Conservation (phyloP, 2,113 vertebrate genomes). For the Arothron firmamentum region DNA sequence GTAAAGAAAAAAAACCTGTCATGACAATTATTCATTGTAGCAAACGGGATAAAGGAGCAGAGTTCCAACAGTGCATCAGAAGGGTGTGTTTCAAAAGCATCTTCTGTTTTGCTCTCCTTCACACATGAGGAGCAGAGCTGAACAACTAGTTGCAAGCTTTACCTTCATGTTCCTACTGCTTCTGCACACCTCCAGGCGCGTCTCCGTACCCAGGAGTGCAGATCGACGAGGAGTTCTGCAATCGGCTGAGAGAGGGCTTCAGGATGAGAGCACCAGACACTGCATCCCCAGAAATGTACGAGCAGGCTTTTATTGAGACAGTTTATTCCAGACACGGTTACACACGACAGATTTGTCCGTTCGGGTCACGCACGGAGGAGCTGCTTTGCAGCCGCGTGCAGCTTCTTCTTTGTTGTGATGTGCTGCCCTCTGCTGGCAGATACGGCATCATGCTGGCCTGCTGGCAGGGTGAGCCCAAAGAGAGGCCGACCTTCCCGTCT, state of each 20-base stretch:
- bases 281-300: conserved; percentile 92
- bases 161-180: no score
- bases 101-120: no score
- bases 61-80: no score
- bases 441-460: conserved; percentile 94
- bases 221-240: conserved; percentile 97
- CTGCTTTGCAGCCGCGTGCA: neutral
- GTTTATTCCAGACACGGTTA: neutral
- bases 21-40: no score
- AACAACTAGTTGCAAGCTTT: no score
- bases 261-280: conserved; percentile 94
- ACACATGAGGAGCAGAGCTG: no score
- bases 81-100: no score
- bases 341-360: no score
- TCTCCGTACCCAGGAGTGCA: conserved; percentile 96
- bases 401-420: conserved; percentile 30
- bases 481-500: conserved; percentile 87
- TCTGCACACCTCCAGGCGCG: conserved; percentile 75
- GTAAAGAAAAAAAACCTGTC: conserved; percentile 66
- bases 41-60: no score
- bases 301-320: neutral
- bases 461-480: conserved; percentile 92
- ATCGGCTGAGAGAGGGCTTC: conserved; percentile 88
- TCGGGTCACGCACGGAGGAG: no score
- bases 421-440: conserved; percentile 74